phyloP scores from a whole-genome alignment of 2,113 vertebrate species.

The Thamnaconus septentrionalis region DNA sequence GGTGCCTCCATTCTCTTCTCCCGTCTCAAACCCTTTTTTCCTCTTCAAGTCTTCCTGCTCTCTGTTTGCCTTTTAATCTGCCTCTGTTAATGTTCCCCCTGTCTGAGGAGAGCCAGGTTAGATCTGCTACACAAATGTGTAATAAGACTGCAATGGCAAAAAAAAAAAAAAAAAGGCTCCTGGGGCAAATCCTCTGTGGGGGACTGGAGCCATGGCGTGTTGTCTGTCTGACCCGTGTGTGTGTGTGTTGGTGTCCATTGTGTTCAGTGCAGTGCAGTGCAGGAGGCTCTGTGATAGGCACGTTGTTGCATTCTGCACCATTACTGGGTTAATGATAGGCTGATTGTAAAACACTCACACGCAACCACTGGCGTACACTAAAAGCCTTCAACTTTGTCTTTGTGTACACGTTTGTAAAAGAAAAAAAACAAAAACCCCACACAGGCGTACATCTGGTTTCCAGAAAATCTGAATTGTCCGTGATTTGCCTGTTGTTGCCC shows the following conservation, averaged over 20 bases:
- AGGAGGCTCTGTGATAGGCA: slow-evolving; percentile 23
- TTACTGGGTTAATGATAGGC: slow-evolving; percentile 40
- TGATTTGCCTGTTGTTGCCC: no score
- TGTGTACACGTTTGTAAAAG: slow-evolving; percentile 34
- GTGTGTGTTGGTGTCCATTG: not conserved
- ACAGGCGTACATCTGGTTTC: no score
- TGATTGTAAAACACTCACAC: slow-evolving; percentile 55
- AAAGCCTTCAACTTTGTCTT: slow-evolving; percentile 1
- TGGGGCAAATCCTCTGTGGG: slow-evolving; percentile 30
- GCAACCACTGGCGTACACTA: slow-evolving; percentile 1
- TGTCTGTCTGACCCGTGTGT: slow-evolving; percentile 4
- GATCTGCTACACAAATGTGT: slow-evolving; percentile 7
- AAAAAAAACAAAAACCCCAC: no score
- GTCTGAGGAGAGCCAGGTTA: slow-evolving; percentile 12
- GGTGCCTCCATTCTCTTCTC: slow-evolving; percentile 22
- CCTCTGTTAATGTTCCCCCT: not conserved
- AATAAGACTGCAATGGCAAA: not conserved
- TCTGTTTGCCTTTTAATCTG: slow-evolving; percentile 31
- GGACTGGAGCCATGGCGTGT: slow-evolving; percentile 12
- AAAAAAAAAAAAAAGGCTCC: slow-evolving; percentile 17
- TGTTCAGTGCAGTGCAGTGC: slow-evolving; percentile 2
- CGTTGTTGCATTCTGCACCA: slow-evolving; percentile 51
- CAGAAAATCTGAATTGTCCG: no score
- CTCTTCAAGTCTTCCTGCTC: slow-evolving; percentile 31
- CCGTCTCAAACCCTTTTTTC: not conserved